phyloP scores from a whole-genome alignment of 2,888 invertebrate species.

The Pasiphila rectangulata region DNA sequence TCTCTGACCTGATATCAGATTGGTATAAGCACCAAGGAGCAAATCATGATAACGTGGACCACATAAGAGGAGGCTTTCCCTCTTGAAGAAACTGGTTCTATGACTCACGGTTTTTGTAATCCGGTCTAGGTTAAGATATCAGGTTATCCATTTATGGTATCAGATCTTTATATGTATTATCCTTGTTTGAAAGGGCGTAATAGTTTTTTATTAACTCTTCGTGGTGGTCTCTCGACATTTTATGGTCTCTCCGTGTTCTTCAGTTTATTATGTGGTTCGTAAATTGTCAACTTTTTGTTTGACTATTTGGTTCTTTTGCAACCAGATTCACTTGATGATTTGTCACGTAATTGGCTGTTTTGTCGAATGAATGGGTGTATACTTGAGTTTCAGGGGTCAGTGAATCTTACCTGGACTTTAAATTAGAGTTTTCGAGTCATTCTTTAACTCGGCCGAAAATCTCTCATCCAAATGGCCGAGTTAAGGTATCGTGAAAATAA shows the following conservation, averaged over 20 bases:
- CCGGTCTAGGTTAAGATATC: constrained; percentile 24
- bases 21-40: constrained; percentile 5
- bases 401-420: background rate
- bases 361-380: background rate
- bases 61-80: constrained; percentile 20
- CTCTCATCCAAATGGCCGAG: no score
- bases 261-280: no score
- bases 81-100: constrained; percentile 16
- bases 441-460: no score
- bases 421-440: background rate
- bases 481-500: no score
- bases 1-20: no score
- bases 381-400: background rate
- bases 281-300: background rate
- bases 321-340: background rate
- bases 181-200: background rate
- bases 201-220: background rate
- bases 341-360: background rate
- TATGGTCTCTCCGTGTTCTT: no score
- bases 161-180: constrained; percentile 13
- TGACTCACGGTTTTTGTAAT: constrained; percentile 27
- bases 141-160: constrained; percentile 20
- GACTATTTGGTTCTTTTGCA: background rate
- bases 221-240: background rate
- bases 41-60: constrained; percentile 15